A percentile compares a stretch with the other conserved stretches of the same genome.
These are phyloP conservation scores for Psilopsiagon aurifrons DNA, from an alignment of 2,113 vertebrate genomes.

Conservation along the genomic window DNA sequence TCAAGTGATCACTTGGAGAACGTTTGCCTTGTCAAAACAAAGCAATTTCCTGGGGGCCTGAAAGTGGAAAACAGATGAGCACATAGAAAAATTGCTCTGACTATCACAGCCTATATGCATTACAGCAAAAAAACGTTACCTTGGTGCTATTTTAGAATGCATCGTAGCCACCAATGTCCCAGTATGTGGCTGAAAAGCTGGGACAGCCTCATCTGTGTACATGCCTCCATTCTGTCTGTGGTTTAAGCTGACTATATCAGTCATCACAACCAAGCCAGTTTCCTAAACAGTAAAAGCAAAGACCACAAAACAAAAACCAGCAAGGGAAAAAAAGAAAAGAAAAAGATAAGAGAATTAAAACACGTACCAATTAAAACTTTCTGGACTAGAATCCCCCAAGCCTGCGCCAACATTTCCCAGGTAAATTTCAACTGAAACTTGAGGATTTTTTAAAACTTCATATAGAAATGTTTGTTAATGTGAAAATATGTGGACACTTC, in stretches of 20 bases:
- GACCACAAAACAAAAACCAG: not conserved
- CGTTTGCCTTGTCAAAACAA: not conserved
- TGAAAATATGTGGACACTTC: not conserved
- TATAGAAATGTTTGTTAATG: not conserved
- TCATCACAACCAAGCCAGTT: slow-evolving; percentile 91
- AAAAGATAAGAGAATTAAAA: not conserved
- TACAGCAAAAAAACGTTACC: slow-evolving; percentile 56
- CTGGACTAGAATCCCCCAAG: not conserved
- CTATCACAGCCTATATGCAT: fast-evolving
- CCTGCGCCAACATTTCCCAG: not conserved
- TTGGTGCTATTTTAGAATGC: slow-evolving; percentile 74
- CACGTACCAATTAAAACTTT: not conserved
- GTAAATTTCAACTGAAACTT: not conserved
- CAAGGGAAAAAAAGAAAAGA: not conserved
- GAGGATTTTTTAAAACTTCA: not conserved
- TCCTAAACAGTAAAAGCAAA: slow-evolving; percentile 75
- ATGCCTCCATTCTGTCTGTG: slow-evolving; percentile 89
- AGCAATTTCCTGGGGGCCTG: not conserved
- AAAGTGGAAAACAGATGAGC: not conserved
- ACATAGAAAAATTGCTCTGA: fast-evolving
- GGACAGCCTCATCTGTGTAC: slow-evolving; percentile 90
- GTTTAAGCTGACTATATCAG: slow-evolving; percentile 88
- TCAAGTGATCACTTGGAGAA: not conserved
- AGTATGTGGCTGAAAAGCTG: slow-evolving; percentile 89
- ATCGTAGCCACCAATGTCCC: slow-evolving; percentile 82